Conservation (phyloP, 2,113 vertebrate species). For the Anarrhichthys ocellatus region DNA sequence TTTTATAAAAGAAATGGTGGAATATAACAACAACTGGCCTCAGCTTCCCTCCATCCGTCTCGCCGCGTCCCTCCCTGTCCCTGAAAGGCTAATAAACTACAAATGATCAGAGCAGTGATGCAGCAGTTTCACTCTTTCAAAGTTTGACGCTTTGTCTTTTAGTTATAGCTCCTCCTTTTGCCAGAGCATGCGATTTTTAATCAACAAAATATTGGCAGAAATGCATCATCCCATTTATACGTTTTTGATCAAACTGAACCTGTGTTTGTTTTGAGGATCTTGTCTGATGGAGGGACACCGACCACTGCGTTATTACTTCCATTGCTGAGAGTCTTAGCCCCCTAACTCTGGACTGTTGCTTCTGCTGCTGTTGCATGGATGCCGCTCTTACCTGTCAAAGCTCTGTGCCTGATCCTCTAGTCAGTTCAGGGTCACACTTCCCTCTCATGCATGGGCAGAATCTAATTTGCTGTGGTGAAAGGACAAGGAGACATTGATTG, state of each 20-base stretch:
- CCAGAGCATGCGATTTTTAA: constrained; percentile 6
- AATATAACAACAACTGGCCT: constrained; percentile 7
- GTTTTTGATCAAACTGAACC: constrained; percentile 1
- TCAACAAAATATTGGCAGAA: constrained; percentile 4
- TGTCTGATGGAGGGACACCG: neutral
- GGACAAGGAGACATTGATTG: constrained; percentile 88
- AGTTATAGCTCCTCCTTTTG: constrained; percentile 7
- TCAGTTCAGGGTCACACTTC: constrained; percentile 83
- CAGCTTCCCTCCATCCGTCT: neutral
- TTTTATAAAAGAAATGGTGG: neutral
- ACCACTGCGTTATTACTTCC: neutral
- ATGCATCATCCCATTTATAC: neutral
- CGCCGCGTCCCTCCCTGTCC: neutral
- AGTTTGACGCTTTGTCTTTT: constrained; percentile 9
- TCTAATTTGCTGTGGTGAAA: constrained; percentile 85
- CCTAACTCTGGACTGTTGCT: constrained; percentile 17
- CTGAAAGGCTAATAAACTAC: neutral
- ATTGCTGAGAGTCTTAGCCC: constrained; percentile 4
- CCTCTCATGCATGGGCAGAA: constrained; percentile 78
- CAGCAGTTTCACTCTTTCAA: constrained; percentile 30
- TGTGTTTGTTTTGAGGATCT: neutral
- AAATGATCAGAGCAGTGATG: neutral
- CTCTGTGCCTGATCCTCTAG: constrained; percentile 72
- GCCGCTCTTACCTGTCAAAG: constrained; percentile 73
- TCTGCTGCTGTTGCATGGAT: constrained; percentile 29